A percentile compares a stretch with the other conserved stretches of the same genome.
phyloP scores from a whole-genome alignment of 1,140 invertebrate species.

The Aphaenogaster rudis region DNA sequence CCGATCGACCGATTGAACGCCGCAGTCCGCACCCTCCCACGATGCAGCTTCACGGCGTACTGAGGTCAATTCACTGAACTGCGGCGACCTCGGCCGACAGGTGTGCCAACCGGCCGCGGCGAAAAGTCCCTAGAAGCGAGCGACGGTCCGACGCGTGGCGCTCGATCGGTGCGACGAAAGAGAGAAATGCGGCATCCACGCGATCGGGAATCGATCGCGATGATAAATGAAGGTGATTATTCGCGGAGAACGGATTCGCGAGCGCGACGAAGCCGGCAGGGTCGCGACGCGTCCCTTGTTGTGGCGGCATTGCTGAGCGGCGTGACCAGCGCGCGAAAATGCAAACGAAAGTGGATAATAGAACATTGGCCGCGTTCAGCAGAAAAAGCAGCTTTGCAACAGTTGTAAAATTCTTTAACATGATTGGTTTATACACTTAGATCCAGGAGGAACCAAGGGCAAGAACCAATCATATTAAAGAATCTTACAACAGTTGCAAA shows the following conservation, averaged over 20 bases:
- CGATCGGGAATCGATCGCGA: neutral
- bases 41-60: slow-evolving; percentile 52
- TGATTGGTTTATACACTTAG: too few species aligned
- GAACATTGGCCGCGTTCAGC: neutral
- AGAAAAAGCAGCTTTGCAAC: too few species aligned
- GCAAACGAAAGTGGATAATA: neutral
- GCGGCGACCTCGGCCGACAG: slow-evolving; percentile 62
- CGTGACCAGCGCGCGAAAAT: neutral
- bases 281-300: neutral
- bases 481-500: too few species aligned
- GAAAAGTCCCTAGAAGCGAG: slow-evolving; percentile 34
- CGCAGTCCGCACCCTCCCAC: slow-evolving; percentile 10
- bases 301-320: neutral
- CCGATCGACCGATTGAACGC: neutral
- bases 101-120: slow-evolving; percentile 57
- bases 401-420: too few species aligned
- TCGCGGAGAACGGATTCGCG: neutral
- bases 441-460: too few species aligned
- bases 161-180: neutral
- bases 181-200: too few species aligned
- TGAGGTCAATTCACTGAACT: slow-evolving; percentile 68
- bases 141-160: neutral
- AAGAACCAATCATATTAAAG: too few species aligned
- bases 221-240: neutral
- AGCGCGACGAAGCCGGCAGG: neutral